Base-by-base conservation (phyloP, 1,140 invertebrate genomes). In the Octopus sinensis region DNA sequence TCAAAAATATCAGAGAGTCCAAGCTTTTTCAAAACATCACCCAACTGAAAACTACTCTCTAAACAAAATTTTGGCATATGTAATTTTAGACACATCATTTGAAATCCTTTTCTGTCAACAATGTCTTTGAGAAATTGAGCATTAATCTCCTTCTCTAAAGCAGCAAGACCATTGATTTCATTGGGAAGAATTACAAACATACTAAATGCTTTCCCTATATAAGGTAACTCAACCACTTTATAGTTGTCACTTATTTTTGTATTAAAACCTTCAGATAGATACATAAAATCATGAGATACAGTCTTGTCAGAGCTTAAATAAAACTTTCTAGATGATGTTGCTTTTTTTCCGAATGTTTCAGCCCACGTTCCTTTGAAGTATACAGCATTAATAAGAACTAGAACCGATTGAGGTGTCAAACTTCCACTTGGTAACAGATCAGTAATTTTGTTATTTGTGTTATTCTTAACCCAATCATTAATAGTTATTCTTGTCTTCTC, bases 191-290 rank as follows among this genome's bases (percentile, higher is more conserved):
- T 76, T 17, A 91, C 76, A 86, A 94, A 94, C 95, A 98, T 96
- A 81, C 95, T 95, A 73, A 97, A 93, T 51, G 95, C 93, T 68
- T 95, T 93, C 17, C 95, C 94, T 85, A 95, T 92, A 86, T 96
- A 96, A 0, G 94, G 94, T n/a, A n/a, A n/a, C n/a, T n/a, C n/a
- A n/a, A n/a, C n/a, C n/a, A n/a, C n/a, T n/a, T n/a, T n/a, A n/a
- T n/a, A n/a, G n/a, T n/a, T n/a, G n/a, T n/a, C n/a, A n/a, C n/a
- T n/a, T n/a, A n/a, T n/a, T n/a, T n/a, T n/a, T n/a, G n/a, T n/a
- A n/a, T n/a, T n/a, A n/a, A n/a, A n/a, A n/a, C n/a, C n/a, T n/a
- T n/a, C n/a, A n/a, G n/a, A n/a, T n/a, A n/a, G n/a, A n/a, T n/a
- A n/a, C n/a, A n/a, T n/a, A n/a, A n/a, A n/a, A n/a, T n/a, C n/a